Evolutionary conservation across 2,888 invertebrate species (phyloP), one percentile per base, ranked within the genome.

Genomic region (Rhorus exstirpatorius): DNA sequence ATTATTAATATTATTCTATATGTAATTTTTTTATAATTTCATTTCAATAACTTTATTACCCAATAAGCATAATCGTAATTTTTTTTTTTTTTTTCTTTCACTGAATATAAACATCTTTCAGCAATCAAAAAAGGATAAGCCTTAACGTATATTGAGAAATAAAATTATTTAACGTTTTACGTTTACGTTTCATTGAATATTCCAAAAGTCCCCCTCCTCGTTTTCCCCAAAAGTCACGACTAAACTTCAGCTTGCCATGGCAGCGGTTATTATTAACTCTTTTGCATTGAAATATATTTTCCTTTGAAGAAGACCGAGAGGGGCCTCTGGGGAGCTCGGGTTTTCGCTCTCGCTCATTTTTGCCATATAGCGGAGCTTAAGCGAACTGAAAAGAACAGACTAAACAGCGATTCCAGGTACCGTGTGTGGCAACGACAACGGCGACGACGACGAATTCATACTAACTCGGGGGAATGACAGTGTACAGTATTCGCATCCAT

Each of bases 351-450:
- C 19, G n/a, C 55, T 21, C 31, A 0, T n/a, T 51, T 26, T 55
- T 46, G 58, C 44, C 14, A 58, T 21, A 60, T 46, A 4, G 19
- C 31, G 58, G 58, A 71, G 31, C 31, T 71, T 26, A 78, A 78
- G 68, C 41, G 21, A 75, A 49, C 21, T 81, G 75, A 78, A 58
- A 65, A 81, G 83, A 89, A 90, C 89, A 89, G 89, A 90, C 88
- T 87, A 88, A 91, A 90, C 89, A 90, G 85, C 87, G 80, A 71
- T 91, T 90, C 90, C 87, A 88, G 89, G 91, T 91, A 91, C 78
- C 86, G 85, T 38, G 44, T 55, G 63, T 44, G 53, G 1, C 31
- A 24, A 60, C 35, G 63, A 65, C 58, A 68, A 74, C 51, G 58
- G 71, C 67, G 76, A 60, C 38, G 65, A 46, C 75, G 75, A 65